Evolutionary conservation across 2,888 invertebrate species (phyloP), one percentile per base, ranked within the genome.

Genomic region (Xestia rhomboidea): DNA sequence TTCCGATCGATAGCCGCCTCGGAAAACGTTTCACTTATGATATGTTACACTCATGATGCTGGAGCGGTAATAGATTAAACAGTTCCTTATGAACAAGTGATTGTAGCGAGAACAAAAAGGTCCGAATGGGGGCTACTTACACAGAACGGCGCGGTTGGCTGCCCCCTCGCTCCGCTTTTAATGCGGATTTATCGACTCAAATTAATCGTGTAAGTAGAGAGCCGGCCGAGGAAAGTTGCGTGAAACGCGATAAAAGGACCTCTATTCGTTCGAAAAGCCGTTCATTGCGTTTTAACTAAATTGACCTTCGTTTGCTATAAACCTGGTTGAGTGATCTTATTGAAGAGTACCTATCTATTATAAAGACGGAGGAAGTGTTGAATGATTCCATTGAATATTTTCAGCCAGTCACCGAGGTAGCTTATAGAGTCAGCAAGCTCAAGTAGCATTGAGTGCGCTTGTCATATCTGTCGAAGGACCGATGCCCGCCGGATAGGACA

Each of bases 121-220:
- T 89, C 89, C 88, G 91, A 95, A 94, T 94, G 90, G 90, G 91
- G 90, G 93, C 93, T 94, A 95, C 95, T 95, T 93, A 94, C 93
- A 93, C 89, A 91, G 92, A 92, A 91, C 93, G 92, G 92, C 93
- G 94, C 95, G 95, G 94, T 95, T 90, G 94, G 93, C 92, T 94
- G 94, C 93, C 93, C 90, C 93, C 91, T 93, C 92, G 93, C 92
- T 93, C 92, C 93, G 94, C 94, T 95, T 96, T 96, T 96, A 96
- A 96, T 96, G 92, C 93, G 95, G 96, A 96, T 96, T 96, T 96
- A 96, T 96, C 93, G 96, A 94, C 95, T 96, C 95, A 96, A 96
- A 96, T 96, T 96, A 96, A 96, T 96, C 96, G 96, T 95, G 95
- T 95, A 95, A 96, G 95, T 94, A 94, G 95, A 93, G 94, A 94